Base-by-base conservation (phyloP, 2,113 vertebrate genomes). In the Nothobranchius kuhntae region DNA sequence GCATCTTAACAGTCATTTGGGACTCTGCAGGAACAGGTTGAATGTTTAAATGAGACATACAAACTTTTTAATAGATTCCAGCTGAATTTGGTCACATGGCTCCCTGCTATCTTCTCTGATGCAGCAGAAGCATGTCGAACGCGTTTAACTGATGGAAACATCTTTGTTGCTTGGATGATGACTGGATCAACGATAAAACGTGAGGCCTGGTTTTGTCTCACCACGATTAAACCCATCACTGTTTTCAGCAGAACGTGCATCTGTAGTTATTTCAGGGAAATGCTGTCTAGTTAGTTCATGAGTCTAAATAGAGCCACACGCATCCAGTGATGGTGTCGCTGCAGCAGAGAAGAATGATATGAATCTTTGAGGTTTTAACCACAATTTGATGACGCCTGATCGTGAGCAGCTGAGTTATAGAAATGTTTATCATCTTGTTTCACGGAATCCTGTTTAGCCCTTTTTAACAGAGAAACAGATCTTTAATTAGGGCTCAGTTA, bases 101-200 rank as follows among this genome's bases (percentile, higher is more conserved):
- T 21, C 45, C 8, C 30, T 7, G 54, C 64, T 59, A 78, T 81
- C 61, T 57, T 21, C 7, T 59, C 47, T 46, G 15, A 53, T 59
- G 12, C 55, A 46, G 59, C 44, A 46, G 40, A n/a, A 15, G 17
- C 57, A 52, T 17, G 63, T 40, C 24, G 13, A 57, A 26, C 61
- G 38, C 47, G 46, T 61, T 63, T 54, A 59, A 63, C 57, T 2
- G 40, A 13, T 60, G 26, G 46, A 65, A 75, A 61, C 50, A 68
- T 71, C 21, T 44, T 21, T 11, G 48, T 13, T 24, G 15, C n/a
- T 40, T 9, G 14, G 50, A 50, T 54, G 30, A 50, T 45, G 44
- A 10, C 40, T n/a, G 7, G 3, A 48, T 8, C 17, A 24, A n/a
- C 46, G 53, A 70, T 66, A 35, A 65, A 24, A 61, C 4, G 15